phyloP scores from a whole-genome alignment of 2,113 vertebrate genomes.

The Bostrychus sinensis region DNA sequence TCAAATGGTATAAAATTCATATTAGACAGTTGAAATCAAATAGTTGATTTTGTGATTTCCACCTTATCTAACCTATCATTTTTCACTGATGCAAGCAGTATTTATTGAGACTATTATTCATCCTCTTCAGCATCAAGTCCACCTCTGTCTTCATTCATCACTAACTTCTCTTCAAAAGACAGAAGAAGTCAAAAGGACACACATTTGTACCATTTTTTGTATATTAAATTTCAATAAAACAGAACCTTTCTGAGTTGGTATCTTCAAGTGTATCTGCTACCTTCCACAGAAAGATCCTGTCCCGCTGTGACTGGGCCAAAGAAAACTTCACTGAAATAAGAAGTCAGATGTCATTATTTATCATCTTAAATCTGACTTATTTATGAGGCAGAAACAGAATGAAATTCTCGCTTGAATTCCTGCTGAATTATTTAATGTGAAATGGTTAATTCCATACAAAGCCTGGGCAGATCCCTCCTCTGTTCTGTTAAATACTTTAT shows the following conservation, averaged over 20 bases:
- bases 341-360: constrained; percentile 82
- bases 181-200: constrained; percentile 20
- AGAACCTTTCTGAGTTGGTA: not conserved
- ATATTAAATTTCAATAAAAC: not conserved
- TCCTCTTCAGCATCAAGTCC: not conserved
- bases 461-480: constrained; percentile 77
- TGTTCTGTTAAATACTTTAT: constrained; percentile 83
- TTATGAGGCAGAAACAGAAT: constrained; percentile 82
- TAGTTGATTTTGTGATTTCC: no score
- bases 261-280: constrained; percentile 15
- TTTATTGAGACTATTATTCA: no score
- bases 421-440: constrained; percentile 81
- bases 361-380: constrained; percentile 79
- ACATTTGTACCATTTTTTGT: not conserved
- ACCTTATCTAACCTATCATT: no score
- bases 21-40: no score
- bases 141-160: constrained; percentile 6
- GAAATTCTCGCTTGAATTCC: constrained; percentile 80
- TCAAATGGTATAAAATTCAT: no score
- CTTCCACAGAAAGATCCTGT: constrained; percentile 28
- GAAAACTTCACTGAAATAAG: constrained; percentile 68
- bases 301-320: constrained; percentile 31
- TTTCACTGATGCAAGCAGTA: no score
- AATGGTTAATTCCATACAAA: constrained; percentile 83
- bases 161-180: constrained; percentile 3